A percentile compares a stretch with the other conserved stretches of the same genome.
These are phyloP conservation scores for Aporophyla lueneburgensis DNA, from an alignment of 2,888 invertebrate genomes.

Conservation along the genomic window DNA sequence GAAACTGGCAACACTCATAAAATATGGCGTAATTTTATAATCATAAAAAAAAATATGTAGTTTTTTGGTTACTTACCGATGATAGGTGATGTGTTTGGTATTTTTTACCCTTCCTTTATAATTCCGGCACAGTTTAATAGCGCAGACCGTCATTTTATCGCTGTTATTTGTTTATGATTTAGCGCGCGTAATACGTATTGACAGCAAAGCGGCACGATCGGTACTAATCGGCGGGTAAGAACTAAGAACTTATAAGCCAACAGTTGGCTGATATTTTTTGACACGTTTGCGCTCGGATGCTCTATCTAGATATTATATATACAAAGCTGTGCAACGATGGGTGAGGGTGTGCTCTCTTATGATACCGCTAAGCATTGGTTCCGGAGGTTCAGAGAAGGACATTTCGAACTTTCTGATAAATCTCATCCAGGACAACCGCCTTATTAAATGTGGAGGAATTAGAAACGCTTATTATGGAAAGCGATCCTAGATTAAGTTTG, in stretches of 20 bases:
- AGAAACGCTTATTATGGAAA: too few relatives aligned
- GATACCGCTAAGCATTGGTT: too few relatives aligned
- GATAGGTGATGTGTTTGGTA: constrained; percentile 1
- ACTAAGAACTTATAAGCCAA: not conserved
- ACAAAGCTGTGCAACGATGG: too few relatives aligned
- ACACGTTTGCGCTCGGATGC: not conserved
- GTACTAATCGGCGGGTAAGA: not conserved
- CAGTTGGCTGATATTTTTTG: constrained; percentile 1
- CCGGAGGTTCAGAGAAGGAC: too few relatives aligned
- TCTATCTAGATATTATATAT: not conserved
- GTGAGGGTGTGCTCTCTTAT: too few relatives aligned
- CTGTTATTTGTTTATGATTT: not conserved
- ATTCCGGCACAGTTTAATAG: not conserved
- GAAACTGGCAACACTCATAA: too few relatives aligned
- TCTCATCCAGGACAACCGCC: too few relatives aligned
- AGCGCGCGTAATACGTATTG: not conserved
- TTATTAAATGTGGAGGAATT: too few relatives aligned
- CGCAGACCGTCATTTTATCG: constrained; percentile 1
- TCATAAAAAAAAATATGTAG: too few relatives aligned
- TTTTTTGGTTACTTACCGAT: not conserved
- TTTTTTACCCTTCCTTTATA: constrained; percentile 2
- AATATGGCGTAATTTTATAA: too few relatives aligned
- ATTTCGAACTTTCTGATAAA: too few relatives aligned
- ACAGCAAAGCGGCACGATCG: not conserved
- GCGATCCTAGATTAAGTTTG: too few relatives aligned